phyloP scores from a whole-genome alignment of 2,888 invertebrate genomes.

The Cephus runcator region DNA sequence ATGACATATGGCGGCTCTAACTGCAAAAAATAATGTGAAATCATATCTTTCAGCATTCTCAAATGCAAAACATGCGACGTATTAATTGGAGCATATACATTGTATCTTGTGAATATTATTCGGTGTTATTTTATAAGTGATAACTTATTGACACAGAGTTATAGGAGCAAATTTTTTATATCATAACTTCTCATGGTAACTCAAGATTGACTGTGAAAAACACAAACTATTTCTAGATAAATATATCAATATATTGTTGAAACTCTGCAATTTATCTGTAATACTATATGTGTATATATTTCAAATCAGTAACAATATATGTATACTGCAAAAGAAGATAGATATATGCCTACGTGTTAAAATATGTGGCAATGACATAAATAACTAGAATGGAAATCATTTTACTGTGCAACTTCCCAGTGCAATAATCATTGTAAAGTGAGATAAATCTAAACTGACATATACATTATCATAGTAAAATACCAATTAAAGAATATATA shows the following conservation, averaged over 20 bases:
- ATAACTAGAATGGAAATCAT: conserved; percentile 6
- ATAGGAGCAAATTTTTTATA: not conserved
- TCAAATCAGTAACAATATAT: not conserved
- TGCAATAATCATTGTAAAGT: conserved; percentile 5
- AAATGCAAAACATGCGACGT: not conserved
- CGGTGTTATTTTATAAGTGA: not conserved
- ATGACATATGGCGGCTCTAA: conserved; percentile 43
- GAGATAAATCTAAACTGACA: not conserved
- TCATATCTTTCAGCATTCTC: not conserved
- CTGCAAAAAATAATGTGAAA: conserved; percentile 33
- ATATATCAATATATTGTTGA: not conserved
- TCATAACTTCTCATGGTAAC: too few relatives aligned
- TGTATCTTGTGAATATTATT: not conserved
- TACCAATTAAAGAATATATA: not conserved
- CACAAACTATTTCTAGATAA: not conserved
- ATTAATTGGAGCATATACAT: not conserved
- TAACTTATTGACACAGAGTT: not conserved
- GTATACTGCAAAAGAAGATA: not conserved
- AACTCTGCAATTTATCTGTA: not conserved
- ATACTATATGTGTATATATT: not conserved
- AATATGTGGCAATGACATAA: conserved; percentile 2
- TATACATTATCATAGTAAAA: not conserved
- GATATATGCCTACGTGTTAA: not conserved
- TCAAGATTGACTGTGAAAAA: not conserved
- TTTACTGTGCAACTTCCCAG: conserved; percentile 5